These are phyloP conservation scores for Corella eumyota DNA, from an alignment of 23 tunicate genomes.

Conservation along the genomic window DNA sequence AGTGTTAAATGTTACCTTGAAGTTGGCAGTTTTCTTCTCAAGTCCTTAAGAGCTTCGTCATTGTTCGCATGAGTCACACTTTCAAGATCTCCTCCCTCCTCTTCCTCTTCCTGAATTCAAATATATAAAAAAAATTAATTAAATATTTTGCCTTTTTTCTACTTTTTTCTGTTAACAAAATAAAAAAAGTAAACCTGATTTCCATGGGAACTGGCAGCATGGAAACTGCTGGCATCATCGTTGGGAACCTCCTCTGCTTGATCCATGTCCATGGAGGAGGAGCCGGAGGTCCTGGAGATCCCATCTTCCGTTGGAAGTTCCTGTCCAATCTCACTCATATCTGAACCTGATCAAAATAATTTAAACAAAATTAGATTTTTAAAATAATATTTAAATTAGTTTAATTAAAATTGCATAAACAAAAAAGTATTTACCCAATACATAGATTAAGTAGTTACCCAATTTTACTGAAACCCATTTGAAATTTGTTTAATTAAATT, in stretches of 20 bases:
- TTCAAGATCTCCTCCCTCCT: slow-evolving; percentile 69
- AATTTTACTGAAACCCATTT: no score
- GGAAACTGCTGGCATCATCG: slow-evolving; percentile 80
- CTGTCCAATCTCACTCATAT: slow-evolving; percentile 74
- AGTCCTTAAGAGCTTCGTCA: slow-evolving; percentile 90
- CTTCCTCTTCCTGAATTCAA: slow-evolving; percentile 43
- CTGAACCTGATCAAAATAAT: slow-evolving; percentile 30
- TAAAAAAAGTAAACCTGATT: slow-evolving; percentile 40
- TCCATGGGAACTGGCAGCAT: slow-evolving; percentile 73
- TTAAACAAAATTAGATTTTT: no score
- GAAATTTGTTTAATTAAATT: no score
- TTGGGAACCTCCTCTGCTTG: slow-evolving; percentile 54
- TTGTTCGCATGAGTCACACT: slow-evolving; percentile 74
- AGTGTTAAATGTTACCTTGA: slow-evolving; percentile 35
- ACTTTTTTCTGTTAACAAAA: neutral
- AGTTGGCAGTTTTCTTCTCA: slow-evolving; percentile 82
- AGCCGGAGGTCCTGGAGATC: slow-evolving; percentile 63
- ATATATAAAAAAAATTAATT: neutral
- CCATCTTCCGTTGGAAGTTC: slow-evolving; percentile 63
- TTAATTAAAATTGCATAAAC: no score
- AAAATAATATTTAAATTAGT: neutral
- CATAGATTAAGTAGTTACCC: no score
- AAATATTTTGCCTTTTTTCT: neutral
- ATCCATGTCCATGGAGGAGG: slow-evolving; percentile 78
- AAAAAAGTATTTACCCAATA: no score